Base-by-base conservation (phyloP, 2,888 invertebrate species). In the Capitulum mitella region DNA sequence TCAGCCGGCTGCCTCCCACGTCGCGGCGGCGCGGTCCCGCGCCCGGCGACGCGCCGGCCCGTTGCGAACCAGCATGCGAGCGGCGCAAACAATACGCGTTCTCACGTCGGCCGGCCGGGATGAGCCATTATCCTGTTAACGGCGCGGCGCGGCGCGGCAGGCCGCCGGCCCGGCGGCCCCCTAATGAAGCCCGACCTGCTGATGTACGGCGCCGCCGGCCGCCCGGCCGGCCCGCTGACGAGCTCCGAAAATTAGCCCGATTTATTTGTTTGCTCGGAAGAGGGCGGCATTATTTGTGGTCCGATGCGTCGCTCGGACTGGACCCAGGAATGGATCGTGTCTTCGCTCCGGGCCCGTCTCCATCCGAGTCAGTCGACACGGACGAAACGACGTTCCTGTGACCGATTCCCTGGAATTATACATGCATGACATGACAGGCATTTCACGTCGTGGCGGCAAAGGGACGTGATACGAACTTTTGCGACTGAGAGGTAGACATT, bases 1-100 rank as follows among this genome's bases (percentile, higher is more conserved):
- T 12, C 22, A 37, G 34, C 29, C 22, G 70, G 22, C 70, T 37
- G n/a, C 32, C 61, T 70, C 70, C 37, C 70, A 70, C 70, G 22
- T 22, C 19, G 64, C 70, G 37, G 37, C 37, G 26, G 34, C 14
- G 12, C 37, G 70, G 70, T 70, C 70, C 37, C 37, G 34, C 22
- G 5, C 61, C 14, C 34, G 70, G 1, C 70, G 22, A 16, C 37
- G 37, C 70, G 6, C 70, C 22, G 70, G 22, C 37, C 70, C 70
- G 70, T 70, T 70, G 70, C 70, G 70, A 70, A 70, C 70, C 37
- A 70, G 37, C 70, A 70, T 70, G 70, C 70, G 70, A 70, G 37
- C 70, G 37, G 37, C 70, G 37, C 70, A 70, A 70, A 70, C 70
- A 70, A 37, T 37, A 19, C 37, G 37, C 32, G 61, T 32, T 61